Evolutionary conservation across 2,888 invertebrate genomes (phyloP).

Genomic region (Caenorhabditis sp.): DNA sequence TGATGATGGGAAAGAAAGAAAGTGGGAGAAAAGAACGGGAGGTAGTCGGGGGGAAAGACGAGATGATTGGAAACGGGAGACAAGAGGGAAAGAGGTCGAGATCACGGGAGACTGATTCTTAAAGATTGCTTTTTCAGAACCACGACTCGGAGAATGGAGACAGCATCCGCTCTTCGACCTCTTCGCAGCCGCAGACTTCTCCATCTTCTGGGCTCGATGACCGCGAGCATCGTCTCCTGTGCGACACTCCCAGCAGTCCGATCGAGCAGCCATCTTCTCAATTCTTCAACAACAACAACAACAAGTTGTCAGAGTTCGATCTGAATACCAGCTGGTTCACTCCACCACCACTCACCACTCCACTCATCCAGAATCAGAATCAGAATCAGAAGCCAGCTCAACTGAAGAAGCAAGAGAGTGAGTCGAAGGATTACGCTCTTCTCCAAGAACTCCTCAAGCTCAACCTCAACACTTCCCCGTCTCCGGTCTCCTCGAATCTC

Average conservation of each 20-base stretch:
- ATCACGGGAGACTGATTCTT: neutral
- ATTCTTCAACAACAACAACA: slow-evolving; percentile 52
- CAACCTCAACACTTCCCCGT: slow-evolving; percentile 59
- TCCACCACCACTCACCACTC: slow-evolving; percentile 54
- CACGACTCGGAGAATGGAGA: slow-evolving; percentile 65
- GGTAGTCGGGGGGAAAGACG: neutral
- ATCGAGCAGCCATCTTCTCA: slow-evolving; percentile 41
- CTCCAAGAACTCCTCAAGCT: slow-evolving; percentile 69
- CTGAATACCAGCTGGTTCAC: slow-evolving; percentile 54
- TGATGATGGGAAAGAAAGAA: slow-evolving; percentile 52
- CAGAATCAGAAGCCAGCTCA: slow-evolving; percentile 23
- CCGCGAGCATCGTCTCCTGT: slow-evolving; percentile 58
- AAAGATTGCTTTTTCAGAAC: no score
- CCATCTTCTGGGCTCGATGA: slow-evolving; percentile 61
- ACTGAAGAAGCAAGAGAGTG: slow-evolving; percentile 44
- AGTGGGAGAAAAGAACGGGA: neutral
- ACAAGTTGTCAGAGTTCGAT: slow-evolving; percentile 40
- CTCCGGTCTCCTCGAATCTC: slow-evolving; percentile 1
- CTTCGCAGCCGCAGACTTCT: slow-evolving; percentile 67
- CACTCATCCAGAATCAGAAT: slow-evolving; percentile 18
- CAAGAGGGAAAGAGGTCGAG: neutral
- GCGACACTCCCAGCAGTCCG: slow-evolving; percentile 55
- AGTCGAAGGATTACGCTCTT: slow-evolving; percentile 61
- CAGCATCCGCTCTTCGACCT: slow-evolving; percentile 67
- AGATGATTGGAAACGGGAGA: slow-evolving; percentile 5